A percentile compares a stretch with the other conserved stretches of the same genome.
Evolutionary conservation across 2,888 invertebrate genomes (phyloP).

Genomic region (Drosophila lacicola): DNA sequence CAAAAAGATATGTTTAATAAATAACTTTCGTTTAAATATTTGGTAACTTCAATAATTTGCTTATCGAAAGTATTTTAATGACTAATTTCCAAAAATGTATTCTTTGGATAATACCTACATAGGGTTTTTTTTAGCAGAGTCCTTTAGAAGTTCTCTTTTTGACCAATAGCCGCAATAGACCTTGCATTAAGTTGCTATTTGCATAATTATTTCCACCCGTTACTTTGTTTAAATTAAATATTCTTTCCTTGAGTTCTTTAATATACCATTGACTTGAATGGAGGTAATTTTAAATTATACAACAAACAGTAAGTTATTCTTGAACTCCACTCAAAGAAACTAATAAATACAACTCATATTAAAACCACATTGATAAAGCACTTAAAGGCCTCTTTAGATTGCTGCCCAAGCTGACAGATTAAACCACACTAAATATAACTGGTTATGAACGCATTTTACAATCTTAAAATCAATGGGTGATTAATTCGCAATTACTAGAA

Average conservation of each 20-base stretch:
- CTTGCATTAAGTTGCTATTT: background rate
- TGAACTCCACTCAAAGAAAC: conserved; percentile 7
- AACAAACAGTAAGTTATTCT: conserved; percentile 12
- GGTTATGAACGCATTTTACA: conserved; percentile 3
- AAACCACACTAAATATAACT: conserved; percentile 1
- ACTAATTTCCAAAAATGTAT: no score
- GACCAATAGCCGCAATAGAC: no score
- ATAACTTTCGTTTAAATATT: no score
- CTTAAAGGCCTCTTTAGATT: background rate
- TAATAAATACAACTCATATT: background rate
- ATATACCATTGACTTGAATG: conserved; percentile 23
- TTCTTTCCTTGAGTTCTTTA: background rate
- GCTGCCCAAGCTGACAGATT: background rate
- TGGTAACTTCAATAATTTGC: no score
- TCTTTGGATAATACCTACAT: no score
- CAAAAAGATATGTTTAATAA: no score
- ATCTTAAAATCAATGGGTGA: background rate
- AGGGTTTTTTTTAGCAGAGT: no score
- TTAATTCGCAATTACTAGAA: no score
- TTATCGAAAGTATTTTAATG: no score
- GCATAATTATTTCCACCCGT: background rate
- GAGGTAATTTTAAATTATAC: conserved; percentile 4
- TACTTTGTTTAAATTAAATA: background rate
- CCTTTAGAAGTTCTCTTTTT: no score
- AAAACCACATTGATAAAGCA: conserved; percentile 11